A percentile compares a stretch with the other conserved stretches of the same genome.
These are phyloP conservation scores for Amphibalanus amphitrite DNA, from an alignment of 1,140 invertebrate genomes.

Conservation along the genomic window DNA sequence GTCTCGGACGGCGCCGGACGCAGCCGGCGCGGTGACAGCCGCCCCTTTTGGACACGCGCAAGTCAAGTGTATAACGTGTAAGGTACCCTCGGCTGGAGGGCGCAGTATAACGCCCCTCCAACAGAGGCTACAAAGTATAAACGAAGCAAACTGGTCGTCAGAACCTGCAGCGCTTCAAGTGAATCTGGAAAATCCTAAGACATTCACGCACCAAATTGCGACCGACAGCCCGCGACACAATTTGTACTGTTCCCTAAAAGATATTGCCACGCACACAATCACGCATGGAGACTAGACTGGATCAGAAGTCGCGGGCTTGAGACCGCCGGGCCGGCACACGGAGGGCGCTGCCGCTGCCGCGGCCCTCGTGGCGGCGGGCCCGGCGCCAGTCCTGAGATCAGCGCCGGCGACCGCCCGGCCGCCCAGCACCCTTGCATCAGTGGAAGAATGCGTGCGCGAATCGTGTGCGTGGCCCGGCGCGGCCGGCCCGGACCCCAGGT, in stretches of 20 bases:
- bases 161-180: background rate
- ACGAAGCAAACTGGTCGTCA: background rate
- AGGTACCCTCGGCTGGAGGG: background rate
- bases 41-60: background rate
- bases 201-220: slow-evolving; percentile 1
- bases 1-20: too few relatives aligned
- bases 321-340: background rate
- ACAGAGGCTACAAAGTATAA: slow-evolving; percentile 1
- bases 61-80: slow-evolving; percentile 1
- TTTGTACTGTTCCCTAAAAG: slow-evolving; percentile 1
- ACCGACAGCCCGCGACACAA: background rate
- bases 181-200: slow-evolving; percentile 1
- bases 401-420: too few relatives aligned
- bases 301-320: background rate
- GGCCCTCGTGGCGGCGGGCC: too few relatives aligned
- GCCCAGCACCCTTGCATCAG: background rate
- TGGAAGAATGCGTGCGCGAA: background rate
- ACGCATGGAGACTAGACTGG: slow-evolving; percentile 1
- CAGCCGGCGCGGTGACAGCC: background rate
- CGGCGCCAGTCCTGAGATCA: background rate
- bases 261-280: slow-evolving; percentile 1
- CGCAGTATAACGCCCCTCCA: background rate
- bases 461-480: background rate
- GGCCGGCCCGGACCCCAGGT: too few relatives aligned
- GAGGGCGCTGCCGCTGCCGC: too few relatives aligned